Base-by-base conservation (phyloP, 1,140 invertebrate species). In the Temnothorax curvispinosus region DNA sequence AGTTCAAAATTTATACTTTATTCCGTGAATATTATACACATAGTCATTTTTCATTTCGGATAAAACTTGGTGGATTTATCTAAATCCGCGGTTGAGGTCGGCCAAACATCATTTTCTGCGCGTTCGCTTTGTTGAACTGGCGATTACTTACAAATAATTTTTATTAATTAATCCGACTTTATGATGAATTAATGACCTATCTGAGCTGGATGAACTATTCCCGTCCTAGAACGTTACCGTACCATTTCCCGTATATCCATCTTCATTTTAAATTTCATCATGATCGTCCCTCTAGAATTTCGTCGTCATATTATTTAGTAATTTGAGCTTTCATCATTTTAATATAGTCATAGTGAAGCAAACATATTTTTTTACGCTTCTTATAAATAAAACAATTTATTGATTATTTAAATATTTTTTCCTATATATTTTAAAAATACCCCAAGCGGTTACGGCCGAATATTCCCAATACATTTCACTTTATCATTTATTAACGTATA, bases 151-250 rank as follows among this genome's bases (percentile, higher is more conserved):
- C 54, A 27, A 65, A 60, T 88, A 88, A 84, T 71, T 88, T 67
- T 81, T 69, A 69, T 88, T 85, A 88, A 85, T 85, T 78, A 85
- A 78, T 85, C 82, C 58, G 32, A 38, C 69, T 84, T 67, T 41
- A 47, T 85, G 82, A 65, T 78, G 82, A 78, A 85, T 85, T 85
- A 85, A 77, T 78, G 74, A 77, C 60, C 74, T 60, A 85, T 67
- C 44, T 65, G 58, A 47, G 74, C 47, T 78, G 38, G 41, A 78
- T 65, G 58, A 85, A 85, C 74, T 65, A 56, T 76, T 78, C 60
- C 18, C 18, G 65, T 85, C 50, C 74, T 78, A 85, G 74, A 38
- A 78, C 82, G 82, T 78, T 85, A 85, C 47, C 6, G 27, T 75
- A 72, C 71, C 38, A 78, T 85, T 85, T 85, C 62, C 50, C 62